Evolutionary conservation across 2,113 vertebrate genomes (phyloP).

Genomic region (Pteruthius melanotis): DNA sequence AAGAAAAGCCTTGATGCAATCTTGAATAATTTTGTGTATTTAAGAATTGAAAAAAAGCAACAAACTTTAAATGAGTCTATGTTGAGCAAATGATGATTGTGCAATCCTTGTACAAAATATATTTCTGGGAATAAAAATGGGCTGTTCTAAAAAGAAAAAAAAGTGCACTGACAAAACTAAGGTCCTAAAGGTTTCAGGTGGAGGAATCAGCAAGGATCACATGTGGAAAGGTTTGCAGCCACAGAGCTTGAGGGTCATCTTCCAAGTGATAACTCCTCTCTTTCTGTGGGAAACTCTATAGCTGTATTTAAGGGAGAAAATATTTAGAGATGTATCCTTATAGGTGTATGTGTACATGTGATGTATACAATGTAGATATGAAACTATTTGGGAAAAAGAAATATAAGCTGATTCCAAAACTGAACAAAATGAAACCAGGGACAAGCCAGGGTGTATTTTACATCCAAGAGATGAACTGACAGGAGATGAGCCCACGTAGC

Average conservation of each 20-base stretch:
- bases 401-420: not conserved
- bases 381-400: not conserved
- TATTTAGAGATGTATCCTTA: no score
- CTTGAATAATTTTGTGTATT: not conserved
- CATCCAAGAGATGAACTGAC: fast-evolving
- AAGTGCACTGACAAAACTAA: not conserved
- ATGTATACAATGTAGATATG: fast-evolving
- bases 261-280: not conserved
- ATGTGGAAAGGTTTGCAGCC: no score
- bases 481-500: not conserved
- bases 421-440: fast-evolving
- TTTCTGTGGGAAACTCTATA: not conserved
- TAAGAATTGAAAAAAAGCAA: not conserved
- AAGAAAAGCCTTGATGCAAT: not conserved
- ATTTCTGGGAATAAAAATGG: not conserved
- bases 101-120: not conserved
- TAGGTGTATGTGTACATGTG: fast-evolving
- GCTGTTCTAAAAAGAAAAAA: not conserved
- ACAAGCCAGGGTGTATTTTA: not conserved
- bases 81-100: not conserved
- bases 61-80: not conserved
- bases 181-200: not conserved
- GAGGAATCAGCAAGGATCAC: not conserved
- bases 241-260: no score
- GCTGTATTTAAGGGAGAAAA: not conserved